These are phyloP conservation scores for Stercorarius parasiticus DNA, from an alignment of 2,113 vertebrate genomes.

Conservation along the genomic window DNA sequence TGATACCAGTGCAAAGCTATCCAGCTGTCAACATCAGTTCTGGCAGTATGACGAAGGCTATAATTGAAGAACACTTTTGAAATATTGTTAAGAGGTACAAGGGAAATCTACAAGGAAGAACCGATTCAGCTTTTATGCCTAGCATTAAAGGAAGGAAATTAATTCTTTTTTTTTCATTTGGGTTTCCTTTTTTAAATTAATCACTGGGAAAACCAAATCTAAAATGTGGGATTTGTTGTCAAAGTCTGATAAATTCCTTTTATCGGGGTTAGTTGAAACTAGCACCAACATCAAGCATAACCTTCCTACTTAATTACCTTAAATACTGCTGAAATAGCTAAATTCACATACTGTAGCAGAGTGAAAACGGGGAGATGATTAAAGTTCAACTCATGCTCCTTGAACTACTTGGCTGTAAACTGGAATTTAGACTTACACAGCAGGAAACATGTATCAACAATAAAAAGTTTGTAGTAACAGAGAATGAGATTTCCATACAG, in stretches of 20 bases:
- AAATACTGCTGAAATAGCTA: not conserved
- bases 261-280: not conserved
- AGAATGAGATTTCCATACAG: not conserved
- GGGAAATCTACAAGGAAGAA: not conserved
- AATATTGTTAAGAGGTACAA: not conserved
- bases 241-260: not conserved
- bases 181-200: not conserved
- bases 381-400: not conserved
- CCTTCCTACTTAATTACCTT: not conserved
- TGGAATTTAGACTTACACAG: not conserved
- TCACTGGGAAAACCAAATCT: not conserved
- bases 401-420: not conserved
- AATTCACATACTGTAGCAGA: not conserved
- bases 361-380: not conserved
- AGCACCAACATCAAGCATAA: not conserved
- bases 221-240: not conserved
- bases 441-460: not conserved
- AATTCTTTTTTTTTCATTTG: not conserved
- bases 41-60: not conserved
- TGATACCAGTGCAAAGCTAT: not conserved
- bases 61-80: not conserved
- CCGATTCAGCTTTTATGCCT: not conserved
- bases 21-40: not conserved
- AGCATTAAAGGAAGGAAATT: not conserved
- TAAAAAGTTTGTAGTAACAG: not conserved